Conservation (phyloP, 1,140 invertebrate genomes). For the Tetramorium parvispinum region DNA sequence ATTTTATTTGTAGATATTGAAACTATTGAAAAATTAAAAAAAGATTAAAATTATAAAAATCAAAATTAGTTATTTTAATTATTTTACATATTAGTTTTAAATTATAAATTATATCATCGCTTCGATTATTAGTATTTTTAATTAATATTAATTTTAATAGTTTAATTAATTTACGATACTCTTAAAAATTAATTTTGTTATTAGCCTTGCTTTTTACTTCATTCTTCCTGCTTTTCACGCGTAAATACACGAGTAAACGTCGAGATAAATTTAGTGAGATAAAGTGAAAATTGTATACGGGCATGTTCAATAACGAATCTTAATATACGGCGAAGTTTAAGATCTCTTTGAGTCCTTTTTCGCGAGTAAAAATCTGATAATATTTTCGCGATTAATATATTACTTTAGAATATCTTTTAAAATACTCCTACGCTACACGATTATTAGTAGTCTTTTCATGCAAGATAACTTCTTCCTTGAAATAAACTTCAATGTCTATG, state of each 20-base stretch:
- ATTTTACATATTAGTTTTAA: background rate
- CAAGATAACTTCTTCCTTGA: background rate
- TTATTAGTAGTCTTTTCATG: background rate
- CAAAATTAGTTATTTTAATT: background rate
- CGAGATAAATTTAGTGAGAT: conserved; percentile 27
- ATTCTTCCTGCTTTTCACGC: background rate
- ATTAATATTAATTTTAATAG: background rate
- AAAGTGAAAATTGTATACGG: conserved; percentile 45
- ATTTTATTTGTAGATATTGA: background rate
- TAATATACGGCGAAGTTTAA: conserved; percentile 22
- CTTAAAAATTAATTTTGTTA: background rate
- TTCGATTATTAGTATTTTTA: background rate
- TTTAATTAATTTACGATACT: background rate
- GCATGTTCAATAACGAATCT: conserved; percentile 21
- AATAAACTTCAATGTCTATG: background rate
- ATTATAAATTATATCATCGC: background rate
- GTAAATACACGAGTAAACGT: background rate
- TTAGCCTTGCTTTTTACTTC: background rate
- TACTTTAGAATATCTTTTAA: background rate
- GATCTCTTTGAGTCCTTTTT: conserved; percentile 1
- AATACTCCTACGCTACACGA: background rate
- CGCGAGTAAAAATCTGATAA: conserved; percentile 12
- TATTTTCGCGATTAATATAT: conserved; percentile 24
- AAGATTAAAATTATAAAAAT: background rate
- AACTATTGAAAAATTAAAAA: background rate